Evolutionary conservation across 2,113 vertebrate genomes (phyloP).

Genomic region (Sebastes fasciatus): DNA sequence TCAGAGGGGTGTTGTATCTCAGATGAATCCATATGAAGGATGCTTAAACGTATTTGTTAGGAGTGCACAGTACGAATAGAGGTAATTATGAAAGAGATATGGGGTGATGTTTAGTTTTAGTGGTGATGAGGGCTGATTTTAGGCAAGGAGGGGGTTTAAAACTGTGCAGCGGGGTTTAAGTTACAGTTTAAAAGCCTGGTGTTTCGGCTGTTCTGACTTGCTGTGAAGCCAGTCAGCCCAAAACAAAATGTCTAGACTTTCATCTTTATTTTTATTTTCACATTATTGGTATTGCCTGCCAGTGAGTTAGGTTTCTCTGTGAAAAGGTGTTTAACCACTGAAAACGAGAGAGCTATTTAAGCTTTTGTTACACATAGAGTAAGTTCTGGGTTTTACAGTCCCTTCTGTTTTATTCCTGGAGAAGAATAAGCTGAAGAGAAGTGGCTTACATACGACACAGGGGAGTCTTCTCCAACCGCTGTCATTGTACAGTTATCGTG

Average conservation of each 20-base stretch:
- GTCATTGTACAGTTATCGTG: constrained; percentile 24
- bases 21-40: not conserved
- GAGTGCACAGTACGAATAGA: constrained; percentile 13
- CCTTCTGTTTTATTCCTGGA: constrained; percentile 9
- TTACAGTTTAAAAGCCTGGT: constrained; percentile 59
- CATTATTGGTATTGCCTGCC: not conserved
- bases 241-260: constrained; percentile 21
- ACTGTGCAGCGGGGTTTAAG: constrained; percentile 29
- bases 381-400: not conserved
- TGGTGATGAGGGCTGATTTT: constrained; percentile 15
- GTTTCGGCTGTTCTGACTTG: constrained; percentile 33
- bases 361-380: not conserved
- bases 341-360: not conserved
- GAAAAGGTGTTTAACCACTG: not conserved
- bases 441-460: not conserved
- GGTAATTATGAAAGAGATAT: constrained; percentile 25
- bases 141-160: constrained; percentile 11
- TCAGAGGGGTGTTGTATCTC: not conserved
- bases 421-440: not conserved
- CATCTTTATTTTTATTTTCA: not conserved
- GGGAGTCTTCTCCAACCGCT: constrained; percentile 4
- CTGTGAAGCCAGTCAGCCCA: constrained; percentile 45
- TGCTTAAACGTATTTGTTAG: constrained; percentile 16
- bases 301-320: not conserved
- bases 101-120: constrained; percentile 45